Evolutionary conservation across 2,113 vertebrate genomes (phyloP).

Genomic region (Corydoras sp.): DNA sequence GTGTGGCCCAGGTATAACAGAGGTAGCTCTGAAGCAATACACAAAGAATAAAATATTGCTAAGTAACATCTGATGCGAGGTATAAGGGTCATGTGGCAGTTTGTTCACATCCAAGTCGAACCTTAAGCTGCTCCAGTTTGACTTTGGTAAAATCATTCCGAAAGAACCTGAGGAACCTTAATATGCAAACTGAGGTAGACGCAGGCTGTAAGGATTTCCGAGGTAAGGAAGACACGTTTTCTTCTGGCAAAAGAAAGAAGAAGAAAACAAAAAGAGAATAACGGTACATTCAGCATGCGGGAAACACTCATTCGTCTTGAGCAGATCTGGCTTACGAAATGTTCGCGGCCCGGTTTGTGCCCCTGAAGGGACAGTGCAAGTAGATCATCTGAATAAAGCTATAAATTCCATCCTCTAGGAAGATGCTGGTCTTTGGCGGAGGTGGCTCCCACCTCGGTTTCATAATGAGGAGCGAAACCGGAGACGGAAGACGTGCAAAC

Average conservation of each 20-base stretch:
- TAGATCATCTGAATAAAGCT: too few species aligned
- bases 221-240: too few species aligned
- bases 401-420: too few species aligned
- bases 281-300: too few species aligned
- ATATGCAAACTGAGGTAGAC: conserved; percentile 51
- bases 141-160: not conserved
- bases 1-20: conserved; percentile 31
- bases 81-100: conserved; percentile 1
- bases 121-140: conserved; percentile 13
- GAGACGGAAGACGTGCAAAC: conserved; percentile 3
- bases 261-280: conserved; percentile 55
- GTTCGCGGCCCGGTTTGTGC: conserved; percentile 1
- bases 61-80: conserved; percentile 4
- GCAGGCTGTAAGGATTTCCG: not conserved
- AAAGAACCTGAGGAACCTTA: conserved; percentile 29
- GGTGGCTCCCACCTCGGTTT: not conserved
- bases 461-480: conserved; percentile 1
- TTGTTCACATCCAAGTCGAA: not conserved
- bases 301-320: too few species aligned
- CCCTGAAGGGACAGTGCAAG: not conserved
- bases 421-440: conserved; percentile 23
- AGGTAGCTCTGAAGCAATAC: conserved; percentile 78
- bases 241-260: conserved; percentile 57
- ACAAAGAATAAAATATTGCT: not conserved
- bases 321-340: not conserved